These are phyloP conservation scores for Pontoporia blainvillei DNA, from an alignment of 2,113 vertebrate genomes.

Conservation along the genomic window DNA sequence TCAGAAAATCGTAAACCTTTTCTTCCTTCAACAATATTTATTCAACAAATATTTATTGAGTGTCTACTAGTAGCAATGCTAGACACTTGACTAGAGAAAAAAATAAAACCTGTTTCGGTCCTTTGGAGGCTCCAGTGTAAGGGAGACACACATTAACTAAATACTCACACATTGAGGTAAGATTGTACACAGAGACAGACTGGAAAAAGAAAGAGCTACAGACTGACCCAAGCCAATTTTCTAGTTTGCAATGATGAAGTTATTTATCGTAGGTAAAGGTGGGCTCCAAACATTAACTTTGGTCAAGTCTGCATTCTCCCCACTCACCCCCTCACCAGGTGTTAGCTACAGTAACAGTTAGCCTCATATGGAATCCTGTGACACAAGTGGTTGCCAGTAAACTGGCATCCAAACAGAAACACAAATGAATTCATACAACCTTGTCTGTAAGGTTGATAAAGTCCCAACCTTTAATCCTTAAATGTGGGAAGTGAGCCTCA, in stretches of 20 bases:
- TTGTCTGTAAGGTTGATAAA: background rate
- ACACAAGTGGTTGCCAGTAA: background rate
- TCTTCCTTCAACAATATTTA: background rate
- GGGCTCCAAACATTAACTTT: background rate
- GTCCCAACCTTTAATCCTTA: background rate
- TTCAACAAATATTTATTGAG: background rate
- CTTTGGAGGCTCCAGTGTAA: background rate
- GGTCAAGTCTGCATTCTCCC: background rate
- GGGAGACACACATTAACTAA: background rate
- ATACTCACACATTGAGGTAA: background rate
- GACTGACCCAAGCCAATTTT: background rate
- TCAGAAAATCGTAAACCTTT: background rate
- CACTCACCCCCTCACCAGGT: background rate
- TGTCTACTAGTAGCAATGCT: background rate
- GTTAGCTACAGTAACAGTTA: background rate
- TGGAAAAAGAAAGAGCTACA: background rate
- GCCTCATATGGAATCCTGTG: background rate
- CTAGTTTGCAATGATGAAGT: background rate
- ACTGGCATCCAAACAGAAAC: background rate
- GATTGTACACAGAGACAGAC: background rate
- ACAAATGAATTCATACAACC: background rate
- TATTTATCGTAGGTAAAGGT: background rate
- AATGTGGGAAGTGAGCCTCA: background rate
- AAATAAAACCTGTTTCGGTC: background rate
- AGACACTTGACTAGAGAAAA: background rate